These are phyloP conservation scores for Galbula dea DNA, from an alignment of 2,113 vertebrate species.

Conservation along the genomic window DNA sequence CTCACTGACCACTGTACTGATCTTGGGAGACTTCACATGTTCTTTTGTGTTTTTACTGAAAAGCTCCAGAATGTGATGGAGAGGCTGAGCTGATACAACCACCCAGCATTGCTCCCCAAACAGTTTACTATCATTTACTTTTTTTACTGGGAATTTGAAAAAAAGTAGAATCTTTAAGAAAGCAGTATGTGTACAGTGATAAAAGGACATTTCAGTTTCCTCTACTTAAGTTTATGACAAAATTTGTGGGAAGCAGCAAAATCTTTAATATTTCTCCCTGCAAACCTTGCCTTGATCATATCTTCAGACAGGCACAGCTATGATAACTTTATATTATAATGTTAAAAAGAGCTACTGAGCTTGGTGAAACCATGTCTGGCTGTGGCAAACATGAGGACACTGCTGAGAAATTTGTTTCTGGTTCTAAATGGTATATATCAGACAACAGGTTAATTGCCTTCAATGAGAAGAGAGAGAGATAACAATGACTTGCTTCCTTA, in stretches of 20 bases:
- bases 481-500: neutral
- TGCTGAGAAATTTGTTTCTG: neutral
- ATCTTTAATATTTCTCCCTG: neutral
- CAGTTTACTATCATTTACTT: neutral
- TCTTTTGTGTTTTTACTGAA: neutral
- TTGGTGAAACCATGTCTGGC: neutral
- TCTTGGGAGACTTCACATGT: accelerated
- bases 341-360: neutral
- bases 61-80: neutral
- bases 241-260: neutral
- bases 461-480: neutral
- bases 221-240: neutral
- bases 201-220: neutral
- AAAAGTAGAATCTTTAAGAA: neutral
- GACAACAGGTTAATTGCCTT: neutral
- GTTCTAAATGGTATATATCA: neutral
- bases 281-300: neutral
- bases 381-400: neutral
- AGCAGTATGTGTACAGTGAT: accelerated
- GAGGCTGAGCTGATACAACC: neutral
- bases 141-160: neutral
- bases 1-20: neutral
- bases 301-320: neutral
- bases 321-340: neutral
- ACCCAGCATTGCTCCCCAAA: neutral